A percentile compares a stretch with the other conserved stretches of the same genome.
Conservation (phyloP, 2,113 vertebrate species). For the Trematocara marginatum region DNA sequence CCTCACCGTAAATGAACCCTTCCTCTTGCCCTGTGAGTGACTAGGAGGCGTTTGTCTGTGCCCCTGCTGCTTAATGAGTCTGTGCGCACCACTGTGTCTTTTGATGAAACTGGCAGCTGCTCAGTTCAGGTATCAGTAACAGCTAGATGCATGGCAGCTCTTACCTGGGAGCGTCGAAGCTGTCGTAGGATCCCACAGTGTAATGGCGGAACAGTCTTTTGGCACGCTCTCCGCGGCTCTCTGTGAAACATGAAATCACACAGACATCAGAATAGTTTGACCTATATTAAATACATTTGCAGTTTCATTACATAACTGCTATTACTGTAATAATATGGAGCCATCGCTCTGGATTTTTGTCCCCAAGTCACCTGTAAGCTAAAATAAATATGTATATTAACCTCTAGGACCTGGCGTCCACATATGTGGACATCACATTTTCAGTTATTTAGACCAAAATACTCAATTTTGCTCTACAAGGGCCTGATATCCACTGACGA, state of each 20-base stretch:
- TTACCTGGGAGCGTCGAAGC: conserved; percentile 91
- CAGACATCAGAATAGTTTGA: neutral
- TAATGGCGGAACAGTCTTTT: conserved; percentile 91
- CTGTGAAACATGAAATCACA: conserved; percentile 67
- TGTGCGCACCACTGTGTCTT: neutral
- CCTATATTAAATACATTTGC: neutral
- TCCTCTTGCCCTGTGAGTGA: neutral
- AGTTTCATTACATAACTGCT: neutral
- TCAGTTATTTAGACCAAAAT: too few species aligned
- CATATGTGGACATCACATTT: too few species aligned
- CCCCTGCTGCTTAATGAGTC: neutral
- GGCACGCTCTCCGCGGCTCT: conserved; percentile 87
- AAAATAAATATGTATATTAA: neutral
- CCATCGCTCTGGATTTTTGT: neutral
- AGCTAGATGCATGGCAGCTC: neutral
- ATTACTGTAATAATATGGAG: neutral
- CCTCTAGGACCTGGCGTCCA: too few species aligned
- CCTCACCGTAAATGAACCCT: neutral
- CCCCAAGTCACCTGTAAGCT: neutral
- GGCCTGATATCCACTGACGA: too few species aligned
- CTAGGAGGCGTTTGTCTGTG: neutral
- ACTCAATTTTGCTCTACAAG: too few species aligned
- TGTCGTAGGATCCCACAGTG: conserved; percentile 92
- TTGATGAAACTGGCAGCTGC: neutral
- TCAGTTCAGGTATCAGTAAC: neutral